These are phyloP conservation scores for Drosophila aff. DNA, from an alignment of 1,140 invertebrate species.

Conservation along the genomic window DNA sequence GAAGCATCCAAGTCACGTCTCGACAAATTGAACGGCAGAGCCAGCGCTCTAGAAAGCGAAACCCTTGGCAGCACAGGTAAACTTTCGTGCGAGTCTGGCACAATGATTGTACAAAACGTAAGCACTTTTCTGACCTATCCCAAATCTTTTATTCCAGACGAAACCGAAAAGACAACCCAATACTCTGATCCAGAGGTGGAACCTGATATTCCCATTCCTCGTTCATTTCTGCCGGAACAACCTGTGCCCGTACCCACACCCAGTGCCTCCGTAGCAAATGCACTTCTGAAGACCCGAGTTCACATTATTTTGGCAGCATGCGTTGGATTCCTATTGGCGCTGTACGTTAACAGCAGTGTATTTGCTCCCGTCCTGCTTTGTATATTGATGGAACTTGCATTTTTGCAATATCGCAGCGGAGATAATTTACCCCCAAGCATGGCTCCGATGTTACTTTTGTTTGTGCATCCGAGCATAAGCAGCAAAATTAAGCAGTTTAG, in stretches of 20 bases:
- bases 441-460: conserved; percentile 24
- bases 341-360: conserved; percentile 31
- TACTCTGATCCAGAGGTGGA: conserved; percentile 37
- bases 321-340: conserved; percentile 14
- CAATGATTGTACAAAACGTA: conserved; percentile 1
- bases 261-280: background rate
- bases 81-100: background rate
- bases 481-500: conserved; percentile 38
- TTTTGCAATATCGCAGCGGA: conserved; percentile 18
- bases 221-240: conserved; percentile 27
- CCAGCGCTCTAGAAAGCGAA: conserved; percentile 7
- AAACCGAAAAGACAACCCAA: background rate
- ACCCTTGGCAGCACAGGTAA: background rate
- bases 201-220: conserved; percentile 22
- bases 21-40: conserved; percentile 53
- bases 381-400: conserved; percentile 11
- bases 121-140: background rate
- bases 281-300: conserved; percentile 11
- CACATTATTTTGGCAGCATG: conserved; percentile 29
- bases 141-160: conserved; percentile 6
- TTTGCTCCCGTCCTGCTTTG: conserved; percentile 33
- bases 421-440: conserved; percentile 9
- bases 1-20: conserved; percentile 51
- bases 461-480: conserved; percentile 18
- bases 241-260: background rate